Evolutionary conservation across 2,888 invertebrate species (phyloP).

Genomic region (Sylvicola cinctus): DNA sequence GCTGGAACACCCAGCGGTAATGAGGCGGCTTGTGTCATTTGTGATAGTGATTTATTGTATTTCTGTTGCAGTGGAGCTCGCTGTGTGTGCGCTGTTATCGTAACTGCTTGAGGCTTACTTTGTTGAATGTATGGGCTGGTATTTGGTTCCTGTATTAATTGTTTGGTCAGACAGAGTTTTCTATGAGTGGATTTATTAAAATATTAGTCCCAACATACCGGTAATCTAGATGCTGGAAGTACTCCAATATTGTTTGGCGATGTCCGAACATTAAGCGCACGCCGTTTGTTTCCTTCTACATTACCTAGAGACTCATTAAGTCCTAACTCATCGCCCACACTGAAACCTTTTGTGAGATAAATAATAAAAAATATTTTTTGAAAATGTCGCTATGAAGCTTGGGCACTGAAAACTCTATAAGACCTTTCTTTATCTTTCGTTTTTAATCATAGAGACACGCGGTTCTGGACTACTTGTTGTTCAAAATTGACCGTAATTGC

Average conservation of each 20-base stretch:
- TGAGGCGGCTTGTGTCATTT: conserved; percentile 31
- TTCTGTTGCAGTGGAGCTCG: conserved; percentile 5
- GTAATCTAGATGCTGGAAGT: conserved; percentile 15
- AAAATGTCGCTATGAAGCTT: too few relatives aligned
- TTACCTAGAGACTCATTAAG: conserved; percentile 67
- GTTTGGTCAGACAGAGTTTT: neutral
- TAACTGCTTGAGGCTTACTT: conserved; percentile 15
- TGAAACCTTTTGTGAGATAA: conserved; percentile 59
- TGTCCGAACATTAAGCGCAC: conserved; percentile 38
- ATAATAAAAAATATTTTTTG: neutral
- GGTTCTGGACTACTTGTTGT: too few relatives aligned
- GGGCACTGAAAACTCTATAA: too few relatives aligned
- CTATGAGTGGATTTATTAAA: neutral
- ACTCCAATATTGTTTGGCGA: conserved; percentile 27
- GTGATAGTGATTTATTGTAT: conserved; percentile 3
- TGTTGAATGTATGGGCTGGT: conserved; percentile 19
- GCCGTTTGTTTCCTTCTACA: conserved; percentile 44
- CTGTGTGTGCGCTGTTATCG: conserved; percentile 11
- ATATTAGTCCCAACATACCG: conserved; percentile 10
- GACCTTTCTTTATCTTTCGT: too few relatives aligned
- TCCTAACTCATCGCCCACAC: conserved; percentile 68
- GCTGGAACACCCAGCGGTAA: conserved; percentile 46
- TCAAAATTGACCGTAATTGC: too few relatives aligned
- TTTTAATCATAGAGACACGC: too few relatives aligned
- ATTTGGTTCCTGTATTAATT: conserved; percentile 9